Percentiles rank a stretch among this genome's conserved stretches.
phyloP scores from a whole-genome alignment of 53 echinoderm and acorn worm genomes.

The Apostichopus leukothele region DNA sequence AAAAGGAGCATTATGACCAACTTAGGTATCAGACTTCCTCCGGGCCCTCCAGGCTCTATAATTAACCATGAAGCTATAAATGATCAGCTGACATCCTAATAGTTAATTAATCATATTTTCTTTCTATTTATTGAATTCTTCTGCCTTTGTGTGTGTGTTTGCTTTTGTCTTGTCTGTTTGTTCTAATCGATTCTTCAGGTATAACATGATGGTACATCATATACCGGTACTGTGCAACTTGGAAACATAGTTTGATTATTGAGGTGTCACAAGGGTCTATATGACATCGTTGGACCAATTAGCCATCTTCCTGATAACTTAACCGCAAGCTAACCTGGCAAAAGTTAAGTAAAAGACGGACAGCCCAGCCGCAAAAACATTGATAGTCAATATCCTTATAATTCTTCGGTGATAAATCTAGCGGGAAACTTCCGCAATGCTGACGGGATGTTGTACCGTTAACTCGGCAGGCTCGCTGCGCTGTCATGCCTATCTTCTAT shows the following conservation, averaged over 20 bases:
- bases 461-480: conserved; percentile 28
- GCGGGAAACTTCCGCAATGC: conserved; percentile 18
- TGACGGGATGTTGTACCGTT: conserved; percentile 25
- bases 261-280: not conserved
- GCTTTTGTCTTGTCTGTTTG: too few relatives aligned
- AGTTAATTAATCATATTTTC: too few relatives aligned
- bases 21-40: too few relatives aligned
- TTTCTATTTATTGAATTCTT: too few relatives aligned
- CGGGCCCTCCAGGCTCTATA: too few relatives aligned
- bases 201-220: too few relatives aligned
- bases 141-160: too few relatives aligned
- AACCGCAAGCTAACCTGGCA: not conserved
- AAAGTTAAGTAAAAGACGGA: not conserved
- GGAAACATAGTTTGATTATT: not conserved
- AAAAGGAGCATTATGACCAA: too few relatives aligned
- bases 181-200: too few relatives aligned
- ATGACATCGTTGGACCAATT: not conserved
- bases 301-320: not conserved
- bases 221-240: not conserved
- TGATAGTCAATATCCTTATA: not conserved
- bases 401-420: not conserved
- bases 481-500: not conserved
- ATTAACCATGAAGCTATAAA: too few relatives aligned
- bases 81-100: too few relatives aligned
- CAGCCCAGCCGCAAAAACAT: not conserved